phyloP scores from a whole-genome alignment of 1,140 invertebrate species.

The fruit fly (Drosophila melanogaster) region DNA sequence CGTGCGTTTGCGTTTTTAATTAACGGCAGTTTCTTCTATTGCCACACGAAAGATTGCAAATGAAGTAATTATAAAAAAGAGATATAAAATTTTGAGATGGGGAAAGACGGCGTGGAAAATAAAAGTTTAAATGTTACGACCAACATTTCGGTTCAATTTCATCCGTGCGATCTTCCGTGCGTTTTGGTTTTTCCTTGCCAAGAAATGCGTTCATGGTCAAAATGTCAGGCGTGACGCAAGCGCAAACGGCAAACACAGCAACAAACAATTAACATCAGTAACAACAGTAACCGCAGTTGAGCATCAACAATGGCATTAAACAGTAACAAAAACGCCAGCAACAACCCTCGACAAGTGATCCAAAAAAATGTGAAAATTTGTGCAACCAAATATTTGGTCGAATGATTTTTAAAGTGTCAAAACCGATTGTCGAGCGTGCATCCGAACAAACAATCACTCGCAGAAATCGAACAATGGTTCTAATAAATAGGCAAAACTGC shows the following conservation, averaged over 20 bases:
- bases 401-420: conserved; percentile 49
- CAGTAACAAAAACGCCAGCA: conserved; percentile 20
- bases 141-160: conserved; percentile 62
- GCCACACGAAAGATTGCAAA: conserved; percentile 77
- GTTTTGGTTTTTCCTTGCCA: conserved; percentile 57
- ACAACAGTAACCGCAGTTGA: conserved; percentile 8
- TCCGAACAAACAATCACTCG: conserved; percentile 5
- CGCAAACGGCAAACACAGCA: conserved; percentile 34
- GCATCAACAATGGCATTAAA: conserved; percentile 41
- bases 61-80: conserved; percentile 72
- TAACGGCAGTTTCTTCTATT: conserved; percentile 77
- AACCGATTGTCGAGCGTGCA: conserved; percentile 4
- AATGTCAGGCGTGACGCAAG: conserved; percentile 69
- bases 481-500: neutral
- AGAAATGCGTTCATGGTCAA: conserved; percentile 80
- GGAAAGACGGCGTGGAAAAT: conserved; percentile 39
- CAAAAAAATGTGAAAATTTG: conserved; percentile 44
- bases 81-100: conserved; percentile 27
- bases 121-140: conserved; percentile 56
- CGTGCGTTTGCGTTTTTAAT: conserved; percentile 77
- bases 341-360: conserved; percentile 23
- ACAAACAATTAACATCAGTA: conserved; percentile 13
- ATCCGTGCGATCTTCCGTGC: conserved; percentile 20
- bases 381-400: conserved; percentile 56
- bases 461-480: neutral